Percentiles rank a stretch among this genome's conserved stretches.
Evolutionary conservation across 2,797 vertebrate species (phyloP).

Genomic region (Sarcoramphus papa): DNA sequence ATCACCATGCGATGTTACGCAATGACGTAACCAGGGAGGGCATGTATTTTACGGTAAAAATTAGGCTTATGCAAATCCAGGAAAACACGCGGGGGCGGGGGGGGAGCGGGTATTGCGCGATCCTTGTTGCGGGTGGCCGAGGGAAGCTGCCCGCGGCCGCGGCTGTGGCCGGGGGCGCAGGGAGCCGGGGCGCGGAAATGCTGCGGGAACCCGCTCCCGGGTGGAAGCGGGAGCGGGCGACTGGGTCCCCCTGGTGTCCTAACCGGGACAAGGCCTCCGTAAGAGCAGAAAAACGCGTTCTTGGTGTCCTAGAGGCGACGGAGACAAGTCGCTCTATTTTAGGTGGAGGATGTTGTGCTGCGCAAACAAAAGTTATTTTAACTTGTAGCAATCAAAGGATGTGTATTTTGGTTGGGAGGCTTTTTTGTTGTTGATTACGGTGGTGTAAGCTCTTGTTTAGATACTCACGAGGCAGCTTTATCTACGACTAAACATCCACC

Average conservation of each 20-base stretch:
- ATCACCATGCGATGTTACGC: fast-evolving
- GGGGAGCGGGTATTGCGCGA: background rate
- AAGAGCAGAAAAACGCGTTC: background rate
- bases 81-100: background rate
- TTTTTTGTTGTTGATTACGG: background rate
- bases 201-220: fast-evolving
- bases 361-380: background rate
- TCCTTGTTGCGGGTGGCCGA: too few species aligned
- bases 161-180: background rate
- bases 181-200: background rate
- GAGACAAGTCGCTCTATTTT: fast-evolving
- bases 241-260: background rate
- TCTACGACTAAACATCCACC: fast-evolving
- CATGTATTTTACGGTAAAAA: background rate
- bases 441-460: background rate
- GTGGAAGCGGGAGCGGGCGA: background rate
- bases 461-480: background rate
- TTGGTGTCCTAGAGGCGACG: background rate
- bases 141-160: background rate
- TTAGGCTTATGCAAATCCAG: background rate
- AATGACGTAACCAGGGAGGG: background rate
- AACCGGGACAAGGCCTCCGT: fast-evolving
- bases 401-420: background rate
- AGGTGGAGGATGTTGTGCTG: background rate
- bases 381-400: background rate